A percentile compares a stretch with the other conserved stretches of the same genome.
phyloP scores from a whole-genome alignment of 37 sponge, comb jelly and placozoan species.

The Ianthella basta region DNA sequence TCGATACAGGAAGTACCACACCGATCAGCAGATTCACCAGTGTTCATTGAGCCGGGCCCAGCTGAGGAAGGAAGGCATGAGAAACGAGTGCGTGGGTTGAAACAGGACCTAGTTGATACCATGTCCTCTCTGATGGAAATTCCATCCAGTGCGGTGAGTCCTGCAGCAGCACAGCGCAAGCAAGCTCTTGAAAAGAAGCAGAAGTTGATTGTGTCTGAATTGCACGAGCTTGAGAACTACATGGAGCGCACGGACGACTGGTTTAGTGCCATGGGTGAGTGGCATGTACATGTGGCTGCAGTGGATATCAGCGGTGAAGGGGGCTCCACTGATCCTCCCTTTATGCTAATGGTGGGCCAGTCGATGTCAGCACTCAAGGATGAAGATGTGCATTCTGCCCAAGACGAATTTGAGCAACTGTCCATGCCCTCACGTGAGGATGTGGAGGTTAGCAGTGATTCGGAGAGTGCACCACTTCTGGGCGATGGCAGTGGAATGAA shows the following conservation, averaged over 20 bases:
- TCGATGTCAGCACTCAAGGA: neutral
- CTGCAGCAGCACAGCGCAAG: slow-evolving; percentile 21
- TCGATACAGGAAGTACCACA: neutral
- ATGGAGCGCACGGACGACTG: slow-evolving; percentile 74
- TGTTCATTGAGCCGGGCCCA: neutral
- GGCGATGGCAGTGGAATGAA: no score
- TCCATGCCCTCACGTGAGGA: neutral
- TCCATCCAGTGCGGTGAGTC: slow-evolving; percentile 5
- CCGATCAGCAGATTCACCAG: neutral
- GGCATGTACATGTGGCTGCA: slow-evolving; percentile 53
- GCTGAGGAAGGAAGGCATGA: slow-evolving; percentile 52
- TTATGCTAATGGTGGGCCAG: slow-evolving; percentile 60
- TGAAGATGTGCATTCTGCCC: neutral
- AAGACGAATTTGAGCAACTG: neutral
- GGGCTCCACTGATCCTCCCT: slow-evolving; percentile 44
- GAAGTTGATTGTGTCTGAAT: slow-evolving; percentile 38
- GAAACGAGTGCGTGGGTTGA: slow-evolving; percentile 42
- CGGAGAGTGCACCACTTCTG: no score
- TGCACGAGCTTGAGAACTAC: slow-evolving; percentile 75
- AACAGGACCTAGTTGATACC: slow-evolving; percentile 47
- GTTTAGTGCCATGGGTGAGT: slow-evolving; percentile 69
- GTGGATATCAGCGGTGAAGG: slow-evolving; percentile 53
- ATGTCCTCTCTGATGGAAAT: slow-evolving; percentile 30
- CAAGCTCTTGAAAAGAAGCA: slow-evolving; percentile 50
- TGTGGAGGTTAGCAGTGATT: neutral